Base-by-base conservation (phyloP, 2,113 vertebrate species). In the Bungarus multicinctus region DNA sequence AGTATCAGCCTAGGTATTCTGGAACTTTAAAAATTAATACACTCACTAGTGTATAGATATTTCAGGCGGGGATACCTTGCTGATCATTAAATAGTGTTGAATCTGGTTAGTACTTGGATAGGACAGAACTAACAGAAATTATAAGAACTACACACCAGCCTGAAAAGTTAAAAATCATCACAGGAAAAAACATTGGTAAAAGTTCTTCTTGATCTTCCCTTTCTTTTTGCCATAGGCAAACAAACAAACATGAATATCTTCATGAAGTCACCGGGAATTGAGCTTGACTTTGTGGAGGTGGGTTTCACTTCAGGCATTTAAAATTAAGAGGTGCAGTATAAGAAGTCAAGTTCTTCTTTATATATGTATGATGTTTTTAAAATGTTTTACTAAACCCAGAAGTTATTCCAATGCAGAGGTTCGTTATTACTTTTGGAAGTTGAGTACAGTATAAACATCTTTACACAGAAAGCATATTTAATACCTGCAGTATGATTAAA, bases 401-500 rank as follows among this genome's bases (percentile, higher is more conserved):
- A 50, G 91, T 96, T 92, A 90, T 94, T 90, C n/a, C 39, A 90
- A n/a, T 53, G 93, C 22, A 69, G 87, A 91, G 58, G 5, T 5
- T 4, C 50, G n/a, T 39, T 89, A 92, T 87, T 47, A 54, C 39
- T 55, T 91, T 52, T 90, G 85, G 85, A 23, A 85, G 47, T 55
- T 50, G 92, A 55, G 25, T 87, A 55, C 53, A 87, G 34, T 6
- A 90, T 18, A 89, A 55, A 57, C 2, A 23, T 57, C 20, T 39
- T 89, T 43, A 25, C 60, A 69, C 3, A 94, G 91, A 88, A 93
- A 25, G 64, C 94, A 81, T 30, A 88, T 5, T 85, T 47, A 64
- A 88, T 20, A 89, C 69, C 47, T 94, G 1, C 1, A 57, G 52
- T 57, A 60, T 16, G 0, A 4, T 3, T 34, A 47, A 8, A 60